A percentile compares a stretch with the other conserved stretches of the same genome.
Conservation (phyloP, 2,113 vertebrate species). For the Mirounga angustirostris region DNA sequence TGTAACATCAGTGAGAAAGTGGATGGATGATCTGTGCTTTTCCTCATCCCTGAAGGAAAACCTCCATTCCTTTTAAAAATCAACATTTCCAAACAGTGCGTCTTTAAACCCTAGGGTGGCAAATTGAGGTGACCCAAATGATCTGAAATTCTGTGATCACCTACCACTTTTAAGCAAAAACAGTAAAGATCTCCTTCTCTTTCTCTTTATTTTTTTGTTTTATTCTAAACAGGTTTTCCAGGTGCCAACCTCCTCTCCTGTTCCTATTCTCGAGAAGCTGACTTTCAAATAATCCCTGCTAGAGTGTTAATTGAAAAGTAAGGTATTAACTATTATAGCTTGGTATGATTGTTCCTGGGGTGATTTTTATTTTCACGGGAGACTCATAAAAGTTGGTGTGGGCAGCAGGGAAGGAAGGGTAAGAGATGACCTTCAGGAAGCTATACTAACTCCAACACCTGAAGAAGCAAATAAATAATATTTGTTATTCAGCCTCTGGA, state of each 20-base stretch:
- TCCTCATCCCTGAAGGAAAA: not conserved
- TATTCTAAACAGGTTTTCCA: conserved; percentile 16
- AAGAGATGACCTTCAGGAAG: conserved; percentile 77
- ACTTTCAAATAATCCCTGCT: conserved; percentile 71
- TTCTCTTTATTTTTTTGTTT: not conserved
- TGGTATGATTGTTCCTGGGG: conserved; percentile 22
- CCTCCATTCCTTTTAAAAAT: not conserved
- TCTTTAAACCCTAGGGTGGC: not conserved
- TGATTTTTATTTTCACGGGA: conserved; percentile 70
- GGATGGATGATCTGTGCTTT: not conserved
- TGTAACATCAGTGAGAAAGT: not conserved
- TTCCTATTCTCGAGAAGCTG: conserved; percentile 50
- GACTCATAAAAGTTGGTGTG: conserved; percentile 54
- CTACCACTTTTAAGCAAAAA: conserved; percentile 3
- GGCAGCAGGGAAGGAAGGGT: conserved; percentile 51
- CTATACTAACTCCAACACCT: conserved; percentile 59
- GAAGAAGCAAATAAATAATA: conserved; percentile 80
- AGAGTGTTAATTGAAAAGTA: conserved; percentile 77
- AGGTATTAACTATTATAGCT: conserved; percentile 73
- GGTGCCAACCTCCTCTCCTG: not conserved
- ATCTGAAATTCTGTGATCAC: not conserved
- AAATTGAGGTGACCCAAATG: not conserved
- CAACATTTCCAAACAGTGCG: not conserved
- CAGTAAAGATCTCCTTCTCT: not conserved
- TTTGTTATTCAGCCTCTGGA: conserved; percentile 73